Conservation (phyloP, 1,140 invertebrate species). For the Zaprionus africanus region DNA sequence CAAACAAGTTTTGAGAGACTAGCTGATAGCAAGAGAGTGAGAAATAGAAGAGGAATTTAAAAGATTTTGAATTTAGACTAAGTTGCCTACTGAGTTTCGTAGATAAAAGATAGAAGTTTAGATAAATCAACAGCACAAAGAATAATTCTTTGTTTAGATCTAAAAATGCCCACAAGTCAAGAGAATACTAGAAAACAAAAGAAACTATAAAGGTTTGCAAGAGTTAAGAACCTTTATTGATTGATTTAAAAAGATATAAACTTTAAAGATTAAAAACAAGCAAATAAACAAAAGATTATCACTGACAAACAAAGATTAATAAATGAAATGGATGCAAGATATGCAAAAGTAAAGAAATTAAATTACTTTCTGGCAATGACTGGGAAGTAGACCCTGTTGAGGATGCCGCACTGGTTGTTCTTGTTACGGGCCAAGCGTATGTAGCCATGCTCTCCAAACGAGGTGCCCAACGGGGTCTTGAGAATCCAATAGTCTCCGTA, state of each 20-base stretch:
- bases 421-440: slow-evolving; percentile 23
- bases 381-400: slow-evolving; percentile 16
- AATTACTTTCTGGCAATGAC: neutral
- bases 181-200: no score
- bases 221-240: neutral
- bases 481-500: slow-evolving; percentile 29
- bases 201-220: no score
- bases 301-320: neutral
- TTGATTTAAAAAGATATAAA: neutral
- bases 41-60: neutral
- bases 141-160: neutral
- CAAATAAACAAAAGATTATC: neutral
- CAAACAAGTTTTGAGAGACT: slow-evolving; percentile 70
- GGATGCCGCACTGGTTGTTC: slow-evolving; percentile 28
- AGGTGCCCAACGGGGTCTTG: slow-evolving; percentile 14
- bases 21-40: slow-evolving; percentile 15
- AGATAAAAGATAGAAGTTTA: neutral
- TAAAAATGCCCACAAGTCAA: no score
- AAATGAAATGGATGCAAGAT: neutral
- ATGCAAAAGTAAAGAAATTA: neutral
- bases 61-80: neutral
- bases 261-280: no score
- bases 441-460: slow-evolving; percentile 27
- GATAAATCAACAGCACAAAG: neutral
- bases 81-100: neutral